phyloP scores from a whole-genome alignment of 2,888 invertebrate species.

The Ecliptopera silaceata region DNA sequence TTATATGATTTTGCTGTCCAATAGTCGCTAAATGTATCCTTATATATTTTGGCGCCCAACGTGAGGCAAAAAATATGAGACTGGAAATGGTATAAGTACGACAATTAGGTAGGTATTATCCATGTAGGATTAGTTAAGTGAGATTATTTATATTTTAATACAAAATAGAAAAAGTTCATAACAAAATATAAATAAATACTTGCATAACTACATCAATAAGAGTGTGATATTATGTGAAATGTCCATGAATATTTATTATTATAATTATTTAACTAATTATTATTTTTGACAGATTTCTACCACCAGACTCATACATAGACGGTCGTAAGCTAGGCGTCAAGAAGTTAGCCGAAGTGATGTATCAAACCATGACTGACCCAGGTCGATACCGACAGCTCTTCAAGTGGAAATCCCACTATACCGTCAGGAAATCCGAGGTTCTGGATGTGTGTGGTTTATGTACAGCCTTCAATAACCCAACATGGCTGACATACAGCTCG shows the following conservation, averaged over 20 bases:
- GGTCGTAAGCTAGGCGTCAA: conserved; percentile 43
- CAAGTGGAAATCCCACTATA: conserved; percentile 61
- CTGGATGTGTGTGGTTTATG: conserved; percentile 60
- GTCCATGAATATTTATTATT: too few species aligned
- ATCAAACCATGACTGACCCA: conserved; percentile 47
- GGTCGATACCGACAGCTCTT: conserved; percentile 58
- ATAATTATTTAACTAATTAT: not conserved
- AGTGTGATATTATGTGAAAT: too few species aligned
- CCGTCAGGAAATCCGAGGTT: conserved; percentile 40
- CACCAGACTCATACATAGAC: conserved; percentile 58
- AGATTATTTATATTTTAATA: too few species aligned
- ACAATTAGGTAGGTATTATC: too few species aligned
- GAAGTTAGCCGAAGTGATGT: conserved; percentile 51
- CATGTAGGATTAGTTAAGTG: too few species aligned
- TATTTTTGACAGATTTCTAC: conserved; percentile 20
- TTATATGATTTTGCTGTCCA: not conserved
- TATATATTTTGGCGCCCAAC: conserved; percentile 1
- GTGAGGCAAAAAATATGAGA: not conserved
- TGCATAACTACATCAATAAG: too few species aligned
- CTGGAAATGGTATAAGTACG: too few species aligned
- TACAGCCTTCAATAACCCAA: conserved; percentile 49
- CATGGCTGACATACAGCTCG: conserved; percentile 43
- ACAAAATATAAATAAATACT: too few species aligned
- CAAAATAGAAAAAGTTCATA: too few species aligned
- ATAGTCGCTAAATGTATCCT: not conserved